Conservation (phyloP, 2,113 vertebrate genomes). For the Zosterops hypoxanthus region DNA sequence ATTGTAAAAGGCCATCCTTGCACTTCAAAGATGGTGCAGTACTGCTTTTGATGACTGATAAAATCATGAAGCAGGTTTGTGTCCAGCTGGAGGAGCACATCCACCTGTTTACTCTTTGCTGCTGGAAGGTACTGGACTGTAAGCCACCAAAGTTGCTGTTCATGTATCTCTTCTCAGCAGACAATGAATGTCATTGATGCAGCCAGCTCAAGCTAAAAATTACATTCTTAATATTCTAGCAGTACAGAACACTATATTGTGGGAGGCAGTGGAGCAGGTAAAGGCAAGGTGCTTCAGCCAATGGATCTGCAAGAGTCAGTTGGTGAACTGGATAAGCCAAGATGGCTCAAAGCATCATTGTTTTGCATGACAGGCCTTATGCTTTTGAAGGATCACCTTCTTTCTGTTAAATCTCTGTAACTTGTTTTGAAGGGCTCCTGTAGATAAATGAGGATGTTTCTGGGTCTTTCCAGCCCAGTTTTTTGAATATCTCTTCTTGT, state of each 20-base stretch:
- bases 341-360: neutral
- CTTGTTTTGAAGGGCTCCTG: neutral
- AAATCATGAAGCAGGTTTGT: neutral
- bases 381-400: neutral
- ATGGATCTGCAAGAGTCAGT: neutral
- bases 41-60: neutral
- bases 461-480: neutral
- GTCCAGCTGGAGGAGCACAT: neutral
- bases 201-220: neutral
- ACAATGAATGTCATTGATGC: neutral
- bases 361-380: neutral
- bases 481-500: neutral
- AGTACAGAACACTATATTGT: neutral
- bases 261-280: neutral
- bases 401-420: neutral
- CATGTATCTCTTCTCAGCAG: neutral
- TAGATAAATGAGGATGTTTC: neutral
- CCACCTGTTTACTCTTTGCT: neutral
- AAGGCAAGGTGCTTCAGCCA: neutral
- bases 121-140: neutral
- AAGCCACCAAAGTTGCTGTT: neutral
- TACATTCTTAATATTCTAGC: neutral
- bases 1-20: neutral
- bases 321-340: neutral
- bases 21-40: neutral